Percentiles rank a stretch among this genome's conserved stretches.
Evolutionary conservation across 2,113 vertebrate species (phyloP).

Genomic region (Notiomystis cincta): DNA sequence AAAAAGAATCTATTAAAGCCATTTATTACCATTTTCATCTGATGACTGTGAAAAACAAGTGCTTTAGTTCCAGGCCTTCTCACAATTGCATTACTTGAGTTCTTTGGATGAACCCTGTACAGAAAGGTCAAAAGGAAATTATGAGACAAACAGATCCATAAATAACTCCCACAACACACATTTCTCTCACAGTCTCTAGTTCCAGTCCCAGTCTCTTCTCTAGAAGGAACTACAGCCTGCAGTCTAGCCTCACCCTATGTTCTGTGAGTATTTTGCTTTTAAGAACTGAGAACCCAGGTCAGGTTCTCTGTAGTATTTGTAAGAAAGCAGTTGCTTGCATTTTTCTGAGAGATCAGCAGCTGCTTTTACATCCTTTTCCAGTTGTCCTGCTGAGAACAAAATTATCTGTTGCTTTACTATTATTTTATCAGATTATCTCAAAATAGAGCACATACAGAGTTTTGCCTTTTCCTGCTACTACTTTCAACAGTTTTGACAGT

Average conservation of each 20-base stretch:
- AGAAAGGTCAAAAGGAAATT: background rate
- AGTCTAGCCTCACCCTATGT: background rate
- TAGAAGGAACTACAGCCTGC: background rate
- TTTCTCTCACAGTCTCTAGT: background rate
- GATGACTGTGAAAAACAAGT: constrained; percentile 2
- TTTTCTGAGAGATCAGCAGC: background rate
- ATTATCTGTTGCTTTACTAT: background rate
- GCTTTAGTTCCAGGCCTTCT: constrained; percentile 68
- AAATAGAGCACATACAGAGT: background rate
- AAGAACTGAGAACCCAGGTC: background rate
- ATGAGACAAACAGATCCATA: background rate
- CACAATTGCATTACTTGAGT: constrained; percentile 33
- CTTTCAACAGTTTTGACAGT: background rate
- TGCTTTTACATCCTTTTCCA: background rate
- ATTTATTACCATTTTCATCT: constrained; percentile 48
- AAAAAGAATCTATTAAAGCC: background rate
- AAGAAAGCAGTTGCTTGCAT: background rate
- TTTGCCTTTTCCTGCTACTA: background rate
- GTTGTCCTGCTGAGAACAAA: background rate
- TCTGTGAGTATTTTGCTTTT: background rate
- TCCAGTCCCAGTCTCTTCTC: background rate
- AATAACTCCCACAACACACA: background rate
- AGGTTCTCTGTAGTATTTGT: background rate
- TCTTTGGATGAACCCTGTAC: constrained; percentile 48
- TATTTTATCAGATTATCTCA: background rate